A percentile compares a stretch with the other conserved stretches of the same genome.
Evolutionary conservation across 2,797 vertebrate genomes (phyloP).

Genomic region (Botia almorhae): DNA sequence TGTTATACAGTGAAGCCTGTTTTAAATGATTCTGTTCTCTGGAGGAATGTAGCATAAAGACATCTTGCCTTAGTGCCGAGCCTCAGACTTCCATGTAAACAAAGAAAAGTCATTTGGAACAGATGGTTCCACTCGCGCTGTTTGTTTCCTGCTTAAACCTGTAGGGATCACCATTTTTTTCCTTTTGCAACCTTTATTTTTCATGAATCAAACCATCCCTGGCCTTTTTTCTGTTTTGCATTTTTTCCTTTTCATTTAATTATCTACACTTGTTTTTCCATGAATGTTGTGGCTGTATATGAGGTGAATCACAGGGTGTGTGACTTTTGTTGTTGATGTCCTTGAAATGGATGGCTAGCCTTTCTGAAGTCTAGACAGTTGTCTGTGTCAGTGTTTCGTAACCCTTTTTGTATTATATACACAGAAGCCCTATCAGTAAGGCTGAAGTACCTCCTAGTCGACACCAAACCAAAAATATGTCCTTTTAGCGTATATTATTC

Average conservation of each 20-base stretch:
- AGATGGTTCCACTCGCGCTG: conserved; percentile 2
- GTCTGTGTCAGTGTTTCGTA: not conserved
- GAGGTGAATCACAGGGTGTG: not conserved
- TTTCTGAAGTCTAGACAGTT: not conserved
- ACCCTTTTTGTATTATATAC: too few relatives aligned
- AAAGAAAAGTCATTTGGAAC: not conserved
- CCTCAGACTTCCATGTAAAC: conserved; percentile 10
- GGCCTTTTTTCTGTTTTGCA: not conserved
- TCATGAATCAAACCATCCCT: not conserved
- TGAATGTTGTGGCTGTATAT: not conserved
- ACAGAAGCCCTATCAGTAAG: too few relatives aligned
- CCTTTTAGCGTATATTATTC: too few relatives aligned
- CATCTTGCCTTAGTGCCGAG: not conserved
- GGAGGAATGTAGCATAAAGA: not conserved
- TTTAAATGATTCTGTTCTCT: not conserved
- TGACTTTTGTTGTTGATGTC: not conserved
- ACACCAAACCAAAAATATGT: too few relatives aligned
- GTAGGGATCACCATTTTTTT: not conserved
- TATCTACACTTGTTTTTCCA: not conserved
- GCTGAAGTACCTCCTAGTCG: too few relatives aligned
- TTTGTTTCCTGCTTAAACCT: not conserved
- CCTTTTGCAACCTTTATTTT: not conserved
- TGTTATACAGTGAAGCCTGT: not conserved
- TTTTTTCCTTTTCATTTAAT: not conserved
- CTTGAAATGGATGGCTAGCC: not conserved